Conservation (phyloP, 2,113 vertebrate species). For the Catagonus wagneri region DNA sequence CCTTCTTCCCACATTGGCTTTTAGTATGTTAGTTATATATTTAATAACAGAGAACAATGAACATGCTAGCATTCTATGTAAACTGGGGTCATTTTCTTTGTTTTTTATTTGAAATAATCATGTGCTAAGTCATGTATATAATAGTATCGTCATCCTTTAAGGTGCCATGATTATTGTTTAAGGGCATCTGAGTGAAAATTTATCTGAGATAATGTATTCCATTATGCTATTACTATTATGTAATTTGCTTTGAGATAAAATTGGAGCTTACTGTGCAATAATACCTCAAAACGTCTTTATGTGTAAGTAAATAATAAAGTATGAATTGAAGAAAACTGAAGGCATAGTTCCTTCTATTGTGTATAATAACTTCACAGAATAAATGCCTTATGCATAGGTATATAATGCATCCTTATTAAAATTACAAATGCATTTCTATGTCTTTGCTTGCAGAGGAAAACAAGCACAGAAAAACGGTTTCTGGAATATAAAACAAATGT, state of each 20-base stretch:
- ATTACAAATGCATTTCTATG: neutral
- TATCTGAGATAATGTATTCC: neutral
- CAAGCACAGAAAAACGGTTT: neutral
- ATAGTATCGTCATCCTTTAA: neutral
- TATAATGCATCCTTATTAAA: neutral
- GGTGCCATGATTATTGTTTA: neutral
- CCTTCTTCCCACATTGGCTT: neutral
- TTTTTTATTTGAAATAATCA: slow-evolving; percentile 29
- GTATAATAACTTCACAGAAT: neutral
- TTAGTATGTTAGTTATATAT: slow-evolving; percentile 9
- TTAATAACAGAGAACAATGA: slow-evolving; percentile 18
- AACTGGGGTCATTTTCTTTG: neutral
- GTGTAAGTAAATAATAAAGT: slow-evolving; percentile 26
- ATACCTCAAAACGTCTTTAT: neutral
- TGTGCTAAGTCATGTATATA: neutral
- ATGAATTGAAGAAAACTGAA: slow-evolving; percentile 37
- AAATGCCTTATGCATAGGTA: neutral
- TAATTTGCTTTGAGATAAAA: neutral
- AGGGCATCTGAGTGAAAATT: neutral
- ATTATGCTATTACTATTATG: neutral
- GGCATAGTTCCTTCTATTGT: neutral
- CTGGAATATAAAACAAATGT: neutral
- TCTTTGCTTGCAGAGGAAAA: slow-evolving; percentile 27
- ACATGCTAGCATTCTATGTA: neutral
- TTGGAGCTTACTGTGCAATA: slow-evolving; percentile 19